Evolutionary conservation across 2,888 invertebrate genomes (phyloP), one percentile per base, ranked within the genome.

Genomic region (Chrysina gloriosa): DNA sequence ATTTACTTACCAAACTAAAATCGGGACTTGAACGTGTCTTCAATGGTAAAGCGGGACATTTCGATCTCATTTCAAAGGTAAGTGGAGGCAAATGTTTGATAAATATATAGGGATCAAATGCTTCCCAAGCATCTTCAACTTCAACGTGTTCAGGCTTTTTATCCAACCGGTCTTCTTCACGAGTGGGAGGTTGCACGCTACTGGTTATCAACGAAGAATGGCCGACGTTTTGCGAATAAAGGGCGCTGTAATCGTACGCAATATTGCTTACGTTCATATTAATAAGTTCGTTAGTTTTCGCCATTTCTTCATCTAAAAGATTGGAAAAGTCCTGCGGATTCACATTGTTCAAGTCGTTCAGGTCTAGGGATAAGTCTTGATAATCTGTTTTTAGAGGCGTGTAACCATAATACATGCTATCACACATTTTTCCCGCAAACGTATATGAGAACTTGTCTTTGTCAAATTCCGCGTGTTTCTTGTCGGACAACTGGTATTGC

Each of bases 1-100:
- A n/a, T n/a, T n/a, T 27, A 85, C 89, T 86, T 78, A 94, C 95
- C 83, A 97, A 85, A 83, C 97, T 97, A 74, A 96, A 96, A 80
- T 96, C 94, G 0, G 97, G 97, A 76, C 95, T 94, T 77, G 95
- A 95, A 56, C 97, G 85, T 0, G 97, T 97, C 81, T 95, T 95
- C 42, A 97, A 85, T 0, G 97, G 97, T 67, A 97, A 84, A 1
- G 97, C 97, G 1, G 94, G 94, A 77, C 90, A 85, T 74, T 89
- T 85, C 1, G 89, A 87, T 73, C 89, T 84, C 89, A 93, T 90
- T 73, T 93, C 93, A 48, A 90, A 87, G 0, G 92, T 92, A 25
- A 93, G 82, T 6, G 94, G 94, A 27, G 94, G 94, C 75, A 97
- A 87, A 84, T 94, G 95, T 81, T 96, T 95, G 71, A 97, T 96